Evolutionary conservation across 2,797 vertebrate genomes (phyloP).

Genomic region (Clarias fuscus): DNA sequence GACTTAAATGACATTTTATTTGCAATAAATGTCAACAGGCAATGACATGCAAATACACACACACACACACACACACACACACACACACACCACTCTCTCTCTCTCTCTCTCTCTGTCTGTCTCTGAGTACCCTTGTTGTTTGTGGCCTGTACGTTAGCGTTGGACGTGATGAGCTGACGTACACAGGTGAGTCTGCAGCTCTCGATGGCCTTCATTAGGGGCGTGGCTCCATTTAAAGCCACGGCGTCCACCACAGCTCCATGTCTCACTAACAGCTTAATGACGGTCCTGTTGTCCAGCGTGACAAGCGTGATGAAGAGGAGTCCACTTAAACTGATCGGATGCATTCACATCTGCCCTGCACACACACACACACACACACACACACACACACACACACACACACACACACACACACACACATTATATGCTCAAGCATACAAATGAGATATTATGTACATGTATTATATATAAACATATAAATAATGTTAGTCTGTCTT

Average conservation of each 20-base stretch:
- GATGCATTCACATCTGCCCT: slow-evolving; percentile 76
- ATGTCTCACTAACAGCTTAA: slow-evolving; percentile 71
- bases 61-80: slow-evolving; percentile 7
- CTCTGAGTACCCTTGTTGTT: slow-evolving; percentile 74
- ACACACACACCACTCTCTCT: background rate
- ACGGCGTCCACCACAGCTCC: slow-evolving; percentile 74
- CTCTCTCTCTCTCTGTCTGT: background rate
- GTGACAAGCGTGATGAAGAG: slow-evolving; percentile 83
- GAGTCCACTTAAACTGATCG: slow-evolving; percentile 85
- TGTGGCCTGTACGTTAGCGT: slow-evolving; percentile 71
- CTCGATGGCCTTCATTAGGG: slow-evolving; percentile 82
- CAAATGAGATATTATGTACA: background rate
- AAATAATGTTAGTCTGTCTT: background rate
- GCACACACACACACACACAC: slow-evolving; percentile 9
- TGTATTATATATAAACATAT: background rate
- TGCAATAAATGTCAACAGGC: background rate
- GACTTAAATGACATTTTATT: background rate
- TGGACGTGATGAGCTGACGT: slow-evolving; percentile 72
- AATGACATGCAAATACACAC: background rate
- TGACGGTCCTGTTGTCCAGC: slow-evolving; percentile 77
- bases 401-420: background rate
- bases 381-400: background rate
- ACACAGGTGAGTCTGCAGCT: slow-evolving; percentile 76
- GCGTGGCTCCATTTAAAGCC: slow-evolving; percentile 76
- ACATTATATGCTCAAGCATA: background rate